These are phyloP conservation scores for Chesias legatella DNA, from an alignment of 2,888 invertebrate species.

Conservation along the genomic window DNA sequence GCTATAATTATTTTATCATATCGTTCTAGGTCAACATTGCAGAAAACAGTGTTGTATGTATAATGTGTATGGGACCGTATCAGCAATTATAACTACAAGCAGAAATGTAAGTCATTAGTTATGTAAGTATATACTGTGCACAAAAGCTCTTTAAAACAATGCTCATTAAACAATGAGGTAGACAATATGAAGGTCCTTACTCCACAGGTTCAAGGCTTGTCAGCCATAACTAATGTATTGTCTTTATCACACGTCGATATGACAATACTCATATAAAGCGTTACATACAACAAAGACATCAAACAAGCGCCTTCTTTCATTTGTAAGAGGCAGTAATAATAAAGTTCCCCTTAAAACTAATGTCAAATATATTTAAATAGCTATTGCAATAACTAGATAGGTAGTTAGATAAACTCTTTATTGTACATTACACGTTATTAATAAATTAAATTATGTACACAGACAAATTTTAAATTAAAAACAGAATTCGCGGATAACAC, in stretches of 20 bases:
- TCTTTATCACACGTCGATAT: slow-evolving; percentile 54
- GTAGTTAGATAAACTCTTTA: no score
- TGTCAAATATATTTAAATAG: no score
- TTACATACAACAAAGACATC: slow-evolving; percentile 16
- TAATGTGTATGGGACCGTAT: no score
- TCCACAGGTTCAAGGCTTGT: slow-evolving; percentile 66
- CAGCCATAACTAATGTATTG: slow-evolving; percentile 53
- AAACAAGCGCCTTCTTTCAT: slow-evolving; percentile 5
- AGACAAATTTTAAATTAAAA: no score
- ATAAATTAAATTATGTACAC: no score
- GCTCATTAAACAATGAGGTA: slow-evolving; percentile 50
- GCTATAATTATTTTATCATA: no score
- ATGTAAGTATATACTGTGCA: slow-evolving; percentile 25
- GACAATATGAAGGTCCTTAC: slow-evolving; percentile 59
- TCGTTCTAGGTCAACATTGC: no score
- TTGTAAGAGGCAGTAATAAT: background rate
- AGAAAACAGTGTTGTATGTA: no score
- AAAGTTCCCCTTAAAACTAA: slow-evolving; percentile 10
- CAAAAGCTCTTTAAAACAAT: slow-evolving; percentile 32
- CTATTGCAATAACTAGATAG: no score
- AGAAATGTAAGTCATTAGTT: slow-evolving; percentile 1
- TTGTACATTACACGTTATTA: no score
- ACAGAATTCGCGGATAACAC: no score
- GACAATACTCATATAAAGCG: slow-evolving; percentile 23
- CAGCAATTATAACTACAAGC: no score